Percentiles rank a stretch among this genome's conserved stretches.
These are phyloP conservation scores for Smithornis capensis DNA, from an alignment of 2,113 vertebrate genomes.

Conservation along the genomic window DNA sequence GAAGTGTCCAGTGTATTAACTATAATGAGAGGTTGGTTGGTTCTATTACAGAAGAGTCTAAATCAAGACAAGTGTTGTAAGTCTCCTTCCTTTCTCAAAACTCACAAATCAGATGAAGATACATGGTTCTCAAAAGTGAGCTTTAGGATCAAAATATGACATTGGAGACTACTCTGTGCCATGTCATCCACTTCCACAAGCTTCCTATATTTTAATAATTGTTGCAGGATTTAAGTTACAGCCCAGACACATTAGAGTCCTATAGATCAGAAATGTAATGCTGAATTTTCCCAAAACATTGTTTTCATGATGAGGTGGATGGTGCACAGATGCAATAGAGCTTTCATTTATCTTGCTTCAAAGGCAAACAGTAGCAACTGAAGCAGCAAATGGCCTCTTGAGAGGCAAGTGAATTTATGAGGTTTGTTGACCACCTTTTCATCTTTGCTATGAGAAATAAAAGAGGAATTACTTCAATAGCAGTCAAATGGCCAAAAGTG, in stretches of 20 bases:
- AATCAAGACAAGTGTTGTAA: not conserved
- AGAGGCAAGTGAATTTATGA: not conserved
- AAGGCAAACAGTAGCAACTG: not conserved
- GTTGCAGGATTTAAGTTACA: not conserved
- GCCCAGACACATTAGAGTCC: not conserved
- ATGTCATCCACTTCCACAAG: not conserved
- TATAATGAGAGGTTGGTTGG: not conserved
- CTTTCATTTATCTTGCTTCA: constrained; percentile 2
- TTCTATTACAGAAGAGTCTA: not conserved
- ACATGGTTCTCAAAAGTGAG: not conserved
- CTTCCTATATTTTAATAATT: not conserved
- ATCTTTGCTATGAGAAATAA: not conserved
- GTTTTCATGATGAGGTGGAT: not conserved
- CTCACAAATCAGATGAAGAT: not conserved
- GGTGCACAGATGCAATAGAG: not conserved
- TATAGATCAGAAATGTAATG: not conserved
- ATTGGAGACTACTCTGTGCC: not conserved
- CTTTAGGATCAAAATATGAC: not conserved
- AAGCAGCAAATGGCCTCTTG: not conserved
- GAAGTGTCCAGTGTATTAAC: not conserved
- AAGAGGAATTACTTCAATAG: not conserved
- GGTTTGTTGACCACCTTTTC: not conserved
- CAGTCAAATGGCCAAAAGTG: not conserved
- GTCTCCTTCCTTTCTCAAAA: not conserved
- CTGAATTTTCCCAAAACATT: not conserved